Percentiles rank a stretch among this genome's conserved stretches.
Conservation (phyloP, 2,797 vertebrate species). For the Parauchenoglanis punctatus region DNA sequence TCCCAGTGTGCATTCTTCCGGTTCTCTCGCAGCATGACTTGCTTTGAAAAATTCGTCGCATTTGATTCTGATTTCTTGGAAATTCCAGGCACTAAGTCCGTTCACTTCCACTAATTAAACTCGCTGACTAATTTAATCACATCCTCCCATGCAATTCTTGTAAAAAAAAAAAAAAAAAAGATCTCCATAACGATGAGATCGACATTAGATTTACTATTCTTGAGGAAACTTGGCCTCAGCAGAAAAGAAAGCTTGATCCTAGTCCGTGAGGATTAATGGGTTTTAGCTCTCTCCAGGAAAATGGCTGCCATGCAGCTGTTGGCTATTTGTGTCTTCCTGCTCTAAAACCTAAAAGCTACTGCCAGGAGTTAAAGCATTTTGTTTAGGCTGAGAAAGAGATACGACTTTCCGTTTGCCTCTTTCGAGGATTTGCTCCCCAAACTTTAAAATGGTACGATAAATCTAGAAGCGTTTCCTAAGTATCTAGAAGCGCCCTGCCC, state of each 20-base stretch:
- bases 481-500: conserved; percentile 17
- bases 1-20: conserved; percentile 24
- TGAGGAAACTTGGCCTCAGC: conserved; percentile 1
- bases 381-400: conserved; percentile 45
- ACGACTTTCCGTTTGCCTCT: conserved; percentile 36
- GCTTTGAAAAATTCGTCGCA: not conserved
- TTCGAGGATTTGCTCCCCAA: conserved; percentile 53
- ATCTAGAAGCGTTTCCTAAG: conserved; percentile 37
- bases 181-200: not conserved
- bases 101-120: not conserved
- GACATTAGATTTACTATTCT: conserved; percentile 11
- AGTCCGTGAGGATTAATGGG: conserved; percentile 12
- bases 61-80: not conserved
- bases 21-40: not conserved
- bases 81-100: not conserved
- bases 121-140: not conserved
- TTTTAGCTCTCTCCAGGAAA: conserved; percentile 29
- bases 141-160: not conserved
- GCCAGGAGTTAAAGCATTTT: conserved; percentile 32
- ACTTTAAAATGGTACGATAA: conserved; percentile 42
- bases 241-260: not conserved
- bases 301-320: conserved; percentile 36
- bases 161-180: not conserved
- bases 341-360: conserved; percentile 21
- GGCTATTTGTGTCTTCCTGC: conserved; percentile 30